phyloP scores from a whole-genome alignment of 2,888 invertebrate species.

The Pseudococcus longispinus region DNA sequence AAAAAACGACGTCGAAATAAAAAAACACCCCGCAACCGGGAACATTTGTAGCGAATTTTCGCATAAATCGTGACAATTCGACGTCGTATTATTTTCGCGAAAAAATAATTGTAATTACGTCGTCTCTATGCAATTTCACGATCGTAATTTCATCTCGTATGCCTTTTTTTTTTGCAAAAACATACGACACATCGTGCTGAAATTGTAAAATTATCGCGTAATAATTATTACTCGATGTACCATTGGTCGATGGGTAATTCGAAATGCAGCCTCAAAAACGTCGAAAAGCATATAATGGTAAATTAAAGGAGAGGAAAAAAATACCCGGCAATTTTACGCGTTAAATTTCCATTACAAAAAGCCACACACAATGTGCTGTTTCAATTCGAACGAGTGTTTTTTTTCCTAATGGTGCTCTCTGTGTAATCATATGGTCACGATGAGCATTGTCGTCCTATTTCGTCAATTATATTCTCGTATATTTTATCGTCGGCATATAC shows the following conservation, averaged over 20 bases:
- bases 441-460: neutral
- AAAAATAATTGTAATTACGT: neutral
- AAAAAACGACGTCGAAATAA: neutral
- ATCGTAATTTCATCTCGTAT: neutral
- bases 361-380: constrained; percentile 1
- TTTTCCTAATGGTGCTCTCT: neutral
- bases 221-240: neutral
- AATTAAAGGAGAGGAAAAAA: constrained; percentile 6
- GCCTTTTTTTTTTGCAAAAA: neutral
- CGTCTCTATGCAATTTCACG: neutral
- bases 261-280: neutral
- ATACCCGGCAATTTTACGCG: constrained; percentile 23
- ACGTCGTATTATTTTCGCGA: neutral
- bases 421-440: neutral
- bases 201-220: neutral
- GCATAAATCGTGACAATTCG: neutral
- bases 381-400: constrained; percentile 2
- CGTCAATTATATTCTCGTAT: neutral
- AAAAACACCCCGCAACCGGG: neutral
- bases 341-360: constrained; percentile 31
- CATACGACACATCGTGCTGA: neutral
- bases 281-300: neutral
- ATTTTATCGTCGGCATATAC: neutral
- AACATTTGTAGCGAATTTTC: neutral
- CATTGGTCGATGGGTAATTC: neutral